Conservation (phyloP, 1,140 invertebrate species). For the Metaphire vulgaris region DNA sequence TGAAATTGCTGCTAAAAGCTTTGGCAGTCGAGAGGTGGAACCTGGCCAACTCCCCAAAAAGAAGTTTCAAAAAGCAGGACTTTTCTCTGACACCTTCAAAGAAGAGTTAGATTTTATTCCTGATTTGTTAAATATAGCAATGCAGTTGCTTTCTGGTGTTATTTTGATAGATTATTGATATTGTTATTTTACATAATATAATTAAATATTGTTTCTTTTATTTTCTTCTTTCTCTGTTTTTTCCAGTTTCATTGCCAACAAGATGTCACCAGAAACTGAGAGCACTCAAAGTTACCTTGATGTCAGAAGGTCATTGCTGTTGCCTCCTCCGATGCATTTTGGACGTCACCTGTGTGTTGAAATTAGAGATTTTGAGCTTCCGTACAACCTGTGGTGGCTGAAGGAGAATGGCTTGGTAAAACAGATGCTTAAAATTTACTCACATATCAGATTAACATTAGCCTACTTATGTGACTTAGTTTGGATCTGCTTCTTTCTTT, state of each 20-base stretch:
- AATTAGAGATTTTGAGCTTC: conserved; percentile 71
- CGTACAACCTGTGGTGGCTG: conserved; percentile 88
- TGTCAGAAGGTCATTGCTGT: conserved; percentile 41
- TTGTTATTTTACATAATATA: no score
- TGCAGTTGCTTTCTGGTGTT: no score
- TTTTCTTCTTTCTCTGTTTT: no score
- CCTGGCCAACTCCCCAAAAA: neutral
- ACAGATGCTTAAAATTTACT: conserved; percentile 56
- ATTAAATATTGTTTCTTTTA: no score
- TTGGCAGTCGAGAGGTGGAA: neutral
- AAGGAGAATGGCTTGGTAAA: conserved; percentile 65
- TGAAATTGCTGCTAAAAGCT: neutral
- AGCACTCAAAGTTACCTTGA: no score
- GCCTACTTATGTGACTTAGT: no score
- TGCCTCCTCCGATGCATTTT: conserved; percentile 75
- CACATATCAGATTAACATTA: no score
- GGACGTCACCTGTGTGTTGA: conserved; percentile 70
- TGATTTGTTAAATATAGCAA: no score
- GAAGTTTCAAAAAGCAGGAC: neutral
- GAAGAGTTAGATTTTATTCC: neutral
- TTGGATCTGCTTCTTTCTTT: no score
- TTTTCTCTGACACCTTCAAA: neutral
- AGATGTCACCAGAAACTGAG: no score
- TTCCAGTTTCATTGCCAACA: no score
- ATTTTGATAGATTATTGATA: no score